phyloP scores from a whole-genome alignment of 2,797 vertebrate species.

The Xenops minutus region DNA sequence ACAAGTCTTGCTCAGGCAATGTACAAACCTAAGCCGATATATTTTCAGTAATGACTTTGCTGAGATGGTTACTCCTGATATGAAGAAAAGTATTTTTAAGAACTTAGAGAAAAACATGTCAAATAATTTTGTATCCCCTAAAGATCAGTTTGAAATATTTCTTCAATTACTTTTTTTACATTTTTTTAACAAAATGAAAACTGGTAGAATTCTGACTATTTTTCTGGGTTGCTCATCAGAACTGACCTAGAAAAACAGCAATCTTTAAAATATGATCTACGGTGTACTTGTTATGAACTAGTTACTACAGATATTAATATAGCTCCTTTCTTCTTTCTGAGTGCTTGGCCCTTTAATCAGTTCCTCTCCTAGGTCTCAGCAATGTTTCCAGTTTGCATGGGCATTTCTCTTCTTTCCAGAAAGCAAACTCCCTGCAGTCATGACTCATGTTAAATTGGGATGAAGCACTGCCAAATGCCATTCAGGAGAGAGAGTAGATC shows the following conservation, averaged over 20 bases:
- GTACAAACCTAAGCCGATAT: not conserved
- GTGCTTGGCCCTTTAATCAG: not conserved
- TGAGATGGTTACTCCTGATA: not conserved
- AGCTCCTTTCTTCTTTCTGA: not conserved
- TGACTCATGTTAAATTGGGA: not conserved
- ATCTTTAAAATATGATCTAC: not conserved
- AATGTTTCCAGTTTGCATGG: not conserved
- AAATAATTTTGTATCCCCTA: not conserved
- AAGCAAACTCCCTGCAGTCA: not conserved
- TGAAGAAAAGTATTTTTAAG: not conserved
- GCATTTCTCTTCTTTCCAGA: not conserved
- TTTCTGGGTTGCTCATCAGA: not conserved
- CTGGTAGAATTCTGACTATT: not conserved
- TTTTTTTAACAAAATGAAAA: not conserved
- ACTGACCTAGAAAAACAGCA: not conserved
- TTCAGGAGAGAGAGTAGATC: not conserved
- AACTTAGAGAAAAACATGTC: not conserved
- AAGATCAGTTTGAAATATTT: not conserved
- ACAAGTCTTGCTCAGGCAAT: not conserved
- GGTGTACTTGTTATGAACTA: not conserved
- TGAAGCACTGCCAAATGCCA: not conserved
- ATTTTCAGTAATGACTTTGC: not conserved
- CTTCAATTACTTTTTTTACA: not conserved
- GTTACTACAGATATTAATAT: not conserved
- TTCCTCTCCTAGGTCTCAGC: not conserved